Base-by-base conservation (phyloP, 2,113 vertebrate species). In the Ellobius talpinus region DNA sequence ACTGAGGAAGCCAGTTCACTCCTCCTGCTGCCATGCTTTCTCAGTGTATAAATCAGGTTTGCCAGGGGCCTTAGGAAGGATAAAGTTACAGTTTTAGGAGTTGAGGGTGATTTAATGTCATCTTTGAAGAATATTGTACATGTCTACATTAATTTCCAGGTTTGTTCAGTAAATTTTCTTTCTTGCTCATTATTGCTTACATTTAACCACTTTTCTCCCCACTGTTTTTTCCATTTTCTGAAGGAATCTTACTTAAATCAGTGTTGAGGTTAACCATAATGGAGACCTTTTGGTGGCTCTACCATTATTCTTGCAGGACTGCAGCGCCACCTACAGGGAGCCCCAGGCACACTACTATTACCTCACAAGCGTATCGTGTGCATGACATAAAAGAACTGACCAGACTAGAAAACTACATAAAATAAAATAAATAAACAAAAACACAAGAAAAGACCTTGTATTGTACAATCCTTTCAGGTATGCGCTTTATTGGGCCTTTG, bases 311-410 rank as follows among this genome's bases (percentile, higher is more conserved):
- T 97, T 94, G 87, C 81, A 98, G 98, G 97, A 91, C 97, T 98
- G 91, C 94, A 98, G 98, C 98, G 98, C 99, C 99, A 99, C 98
- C 99, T 99, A 97, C 98, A 99, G 99, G 98, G 98, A 68, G 77
- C 55, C 87, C 95, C 95, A 95, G 89, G 74, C 55, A 95, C 97
- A 45, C 11, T 36, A 93, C 26, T 17, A n/a, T 65, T 91, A 72
- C 93, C 16, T 8, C 12, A 26, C 14, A 79, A 92, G 33, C 5
- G 12, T 65, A 19, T 88, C 0, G 36, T 79, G 45, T 1, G 0
- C 39, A 73, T 58, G 82, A 36, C 93, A 31, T 0, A 2, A 31
- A 93, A 94, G 7, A 8, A 3, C 42, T 84, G 50, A 65, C n/a
- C 31, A 47, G 52, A 86, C 36, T 14, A 89, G n/a, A 89, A 10